Evolutionary conservation across 1,140 invertebrate genomes (phyloP).

Genomic region (Helicoverpa zea): DNA sequence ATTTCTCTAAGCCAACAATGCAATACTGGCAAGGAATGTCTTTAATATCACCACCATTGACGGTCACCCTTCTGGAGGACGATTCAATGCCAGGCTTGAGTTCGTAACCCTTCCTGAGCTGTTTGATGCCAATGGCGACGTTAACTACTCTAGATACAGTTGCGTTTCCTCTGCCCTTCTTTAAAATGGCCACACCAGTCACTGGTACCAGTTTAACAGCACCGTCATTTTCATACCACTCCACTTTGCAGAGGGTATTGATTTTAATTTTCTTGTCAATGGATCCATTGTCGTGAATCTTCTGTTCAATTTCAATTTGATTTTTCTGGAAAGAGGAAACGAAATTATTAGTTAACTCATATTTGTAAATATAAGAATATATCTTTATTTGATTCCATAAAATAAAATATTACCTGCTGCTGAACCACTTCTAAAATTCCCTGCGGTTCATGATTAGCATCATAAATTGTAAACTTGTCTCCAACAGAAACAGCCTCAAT

Average conservation of each 20-base stretch:
- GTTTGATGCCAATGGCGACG: constrained; percentile 87
- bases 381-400: neutral
- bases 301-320: constrained; percentile 83
- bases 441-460: constrained; percentile 88
- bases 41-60: constrained; percentile 87
- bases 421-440: constrained; percentile 89
- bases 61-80: constrained; percentile 87
- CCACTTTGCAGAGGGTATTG: constrained; percentile 89
- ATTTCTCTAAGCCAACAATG: constrained; percentile 89
- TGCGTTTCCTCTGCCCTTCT: constrained; percentile 85
- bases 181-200: constrained; percentile 87
- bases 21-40: constrained; percentile 91
- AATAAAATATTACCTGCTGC: constrained; percentile 85
- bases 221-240: constrained; percentile 89
- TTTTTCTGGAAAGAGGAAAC: constrained; percentile 74
- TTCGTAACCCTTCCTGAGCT: constrained; percentile 87
- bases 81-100: constrained; percentile 89
- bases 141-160: constrained; percentile 87
- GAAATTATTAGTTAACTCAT: constrained; percentile 19
- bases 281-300: constrained; percentile 79
- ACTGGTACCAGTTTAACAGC: constrained; percentile 88
- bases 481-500: constrained; percentile 90
- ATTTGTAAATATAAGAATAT: neutral
- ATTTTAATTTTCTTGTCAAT: constrained; percentile 90
- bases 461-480: constrained; percentile 91